phyloP scores from a whole-genome alignment of 2,113 vertebrate genomes.

The Myotis lucifugus region DNA sequence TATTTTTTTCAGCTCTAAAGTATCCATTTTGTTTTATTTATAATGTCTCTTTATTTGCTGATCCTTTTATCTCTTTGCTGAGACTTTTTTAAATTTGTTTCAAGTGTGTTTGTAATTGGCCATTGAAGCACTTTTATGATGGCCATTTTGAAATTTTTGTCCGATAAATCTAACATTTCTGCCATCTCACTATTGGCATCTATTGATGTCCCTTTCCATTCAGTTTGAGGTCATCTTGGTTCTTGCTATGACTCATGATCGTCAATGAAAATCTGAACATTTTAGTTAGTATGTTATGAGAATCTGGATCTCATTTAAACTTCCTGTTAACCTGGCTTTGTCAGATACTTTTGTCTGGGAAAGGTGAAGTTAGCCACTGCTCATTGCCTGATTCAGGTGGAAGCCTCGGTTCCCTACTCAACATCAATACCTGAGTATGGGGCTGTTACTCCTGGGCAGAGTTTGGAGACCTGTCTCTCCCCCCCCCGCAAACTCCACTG shows the following conservation, averaged over 20 bases:
- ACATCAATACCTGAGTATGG: not conserved
- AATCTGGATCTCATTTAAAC: not conserved
- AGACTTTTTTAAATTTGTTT: not conserved
- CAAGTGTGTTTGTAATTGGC: not conserved
- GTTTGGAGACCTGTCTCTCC: not conserved
- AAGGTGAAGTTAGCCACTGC: not conserved
- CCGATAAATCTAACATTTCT: not conserved
- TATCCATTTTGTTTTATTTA: slow-evolving; percentile 12
- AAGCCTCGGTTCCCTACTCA: not conserved
- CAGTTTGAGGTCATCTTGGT: not conserved
- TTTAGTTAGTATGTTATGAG: not conserved
- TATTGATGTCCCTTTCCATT: slow-evolving; percentile 1
- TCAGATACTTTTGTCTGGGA: not conserved
- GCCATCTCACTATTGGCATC: not conserved
- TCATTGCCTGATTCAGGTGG: not conserved
- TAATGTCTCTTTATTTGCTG: not conserved
- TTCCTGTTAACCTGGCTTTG: not conserved
- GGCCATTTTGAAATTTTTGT: not conserved
- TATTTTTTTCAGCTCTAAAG: not conserved
- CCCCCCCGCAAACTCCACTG: no score
- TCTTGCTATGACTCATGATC: not conserved
- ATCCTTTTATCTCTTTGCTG: not conserved
- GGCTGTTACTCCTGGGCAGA: not conserved
- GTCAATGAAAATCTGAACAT: not conserved
- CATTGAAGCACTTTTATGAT: not conserved